A percentile compares a stretch with the other conserved stretches of the same genome.
Conservation (phyloP, 2,797 vertebrate species). For the Amphiprion clarkii region DNA sequence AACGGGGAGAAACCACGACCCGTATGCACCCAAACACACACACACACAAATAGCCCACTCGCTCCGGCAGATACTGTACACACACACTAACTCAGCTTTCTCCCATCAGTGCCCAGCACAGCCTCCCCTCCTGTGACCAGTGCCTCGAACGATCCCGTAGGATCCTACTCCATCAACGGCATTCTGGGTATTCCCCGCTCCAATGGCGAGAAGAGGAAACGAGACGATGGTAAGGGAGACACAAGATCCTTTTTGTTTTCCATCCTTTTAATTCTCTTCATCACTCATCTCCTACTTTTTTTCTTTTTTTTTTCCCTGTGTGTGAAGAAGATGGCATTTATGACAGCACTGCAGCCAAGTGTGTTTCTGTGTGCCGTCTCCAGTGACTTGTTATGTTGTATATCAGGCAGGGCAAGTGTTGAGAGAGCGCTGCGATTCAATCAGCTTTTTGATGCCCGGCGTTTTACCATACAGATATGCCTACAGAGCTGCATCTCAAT, state of each 20-base stretch:
- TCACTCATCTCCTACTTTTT: slow-evolving; percentile 73
- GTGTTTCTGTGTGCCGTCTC: slow-evolving; percentile 80
- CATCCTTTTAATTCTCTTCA: slow-evolving; percentile 72
- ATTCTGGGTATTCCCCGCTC: slow-evolving; percentile 99
- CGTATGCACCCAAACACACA: background rate
- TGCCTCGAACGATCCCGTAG: slow-evolving; percentile 98
- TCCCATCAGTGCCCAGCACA: slow-evolving; percentile 93
- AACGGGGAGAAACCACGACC: background rate
- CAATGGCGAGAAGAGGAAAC: slow-evolving; percentile 99
- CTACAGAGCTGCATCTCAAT: slow-evolving; percentile 80
- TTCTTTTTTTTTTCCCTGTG: slow-evolving; percentile 57
- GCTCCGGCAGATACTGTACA: slow-evolving; percentile 9
- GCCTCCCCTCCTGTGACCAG: slow-evolving; percentile 98
- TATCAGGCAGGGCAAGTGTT: slow-evolving; percentile 73
- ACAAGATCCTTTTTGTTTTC: slow-evolving; percentile 52
- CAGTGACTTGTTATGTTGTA: slow-evolving; percentile 86
- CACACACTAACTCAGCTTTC: slow-evolving; percentile 50
- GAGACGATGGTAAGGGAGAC: slow-evolving; percentile 95
- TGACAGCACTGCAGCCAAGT: slow-evolving; percentile 79
- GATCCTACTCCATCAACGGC: slow-evolving; percentile 99
- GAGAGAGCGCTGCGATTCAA: slow-evolving; percentile 80
- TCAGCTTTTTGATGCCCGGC: slow-evolving; percentile 76
- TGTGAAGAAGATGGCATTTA: slow-evolving; percentile 80
- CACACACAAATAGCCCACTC: slow-evolving; percentile 2
- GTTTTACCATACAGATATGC: slow-evolving; percentile 70